These are phyloP conservation scores for Plagodis dolabraria DNA, from an alignment of 2,888 invertebrate species.

Conservation along the genomic window DNA sequence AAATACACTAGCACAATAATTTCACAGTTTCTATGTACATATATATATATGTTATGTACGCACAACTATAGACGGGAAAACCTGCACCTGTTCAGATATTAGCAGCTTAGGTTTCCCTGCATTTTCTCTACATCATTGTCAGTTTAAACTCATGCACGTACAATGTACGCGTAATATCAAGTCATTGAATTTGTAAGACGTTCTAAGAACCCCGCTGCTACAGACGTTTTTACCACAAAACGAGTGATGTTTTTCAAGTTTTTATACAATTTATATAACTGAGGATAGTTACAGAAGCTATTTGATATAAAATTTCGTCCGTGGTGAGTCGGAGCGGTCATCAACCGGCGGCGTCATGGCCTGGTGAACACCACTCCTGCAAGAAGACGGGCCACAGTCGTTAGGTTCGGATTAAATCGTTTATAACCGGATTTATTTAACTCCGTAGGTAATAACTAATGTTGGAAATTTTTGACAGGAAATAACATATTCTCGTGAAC, in stretches of 20 bases:
- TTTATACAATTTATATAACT: conserved; percentile 37
- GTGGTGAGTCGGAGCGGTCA: conserved; percentile 52
- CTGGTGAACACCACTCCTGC: conserved; percentile 47
- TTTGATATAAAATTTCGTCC: conserved; percentile 51
- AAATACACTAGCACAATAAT: too few species aligned
- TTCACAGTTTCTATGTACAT: too few species aligned
- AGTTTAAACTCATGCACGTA: too few species aligned
- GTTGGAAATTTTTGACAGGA: conserved; percentile 13
- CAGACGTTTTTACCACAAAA: conserved; percentile 33
- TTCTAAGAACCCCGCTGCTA: conserved; percentile 17
- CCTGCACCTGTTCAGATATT: conserved; percentile 13
- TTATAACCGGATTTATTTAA: conserved; percentile 35
- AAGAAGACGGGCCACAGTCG: conserved; percentile 17
- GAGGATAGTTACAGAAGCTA: conserved; percentile 42
- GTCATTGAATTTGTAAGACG: conserved; percentile 1
- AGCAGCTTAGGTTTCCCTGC: conserved; percentile 1
- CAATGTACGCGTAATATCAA: background rate
- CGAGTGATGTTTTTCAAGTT: conserved; percentile 37
- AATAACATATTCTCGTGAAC: conserved; percentile 4
- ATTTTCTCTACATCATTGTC: conserved; percentile 4
- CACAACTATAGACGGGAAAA: conserved; percentile 4
- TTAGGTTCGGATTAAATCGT: conserved; percentile 33
- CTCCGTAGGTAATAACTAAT: conserved; percentile 19
- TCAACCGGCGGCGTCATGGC: conserved; percentile 58
- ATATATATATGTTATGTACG: too few species aligned